phyloP scores from a whole-genome alignment of 2,888 invertebrate species.

The Hydrotaea diabolus region DNA sequence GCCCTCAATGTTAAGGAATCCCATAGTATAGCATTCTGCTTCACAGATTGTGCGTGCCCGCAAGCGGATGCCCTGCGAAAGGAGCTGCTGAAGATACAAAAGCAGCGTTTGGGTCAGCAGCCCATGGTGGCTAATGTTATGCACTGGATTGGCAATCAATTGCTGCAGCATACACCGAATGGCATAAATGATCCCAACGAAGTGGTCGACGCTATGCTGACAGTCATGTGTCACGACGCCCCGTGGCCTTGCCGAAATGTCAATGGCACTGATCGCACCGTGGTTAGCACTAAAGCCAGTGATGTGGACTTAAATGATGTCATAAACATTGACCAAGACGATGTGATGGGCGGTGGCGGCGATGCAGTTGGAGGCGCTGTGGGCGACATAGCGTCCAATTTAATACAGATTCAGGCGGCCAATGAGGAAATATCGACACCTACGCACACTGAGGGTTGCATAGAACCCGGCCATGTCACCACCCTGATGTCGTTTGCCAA shows the following conservation, averaged over 20 bases:
- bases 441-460: constrained; percentile 81
- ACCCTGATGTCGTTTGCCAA: constrained; percentile 91
- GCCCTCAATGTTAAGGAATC: constrained; percentile 87
- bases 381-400: constrained; percentile 56
- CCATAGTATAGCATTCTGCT: constrained; percentile 92
- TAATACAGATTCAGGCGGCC: constrained; percentile 48
- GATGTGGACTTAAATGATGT: constrained; percentile 79
- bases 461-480: constrained; percentile 87
- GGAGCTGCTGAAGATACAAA: constrained; percentile 82
- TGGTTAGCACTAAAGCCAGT: constrained; percentile 65
- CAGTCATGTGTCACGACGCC: constrained; percentile 91
- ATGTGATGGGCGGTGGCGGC: constrained; percentile 75
- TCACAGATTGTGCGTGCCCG: constrained; percentile 90
- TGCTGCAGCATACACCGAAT: constrained; percentile 85
- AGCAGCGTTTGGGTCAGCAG: constrained; percentile 86
- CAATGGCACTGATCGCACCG: constrained; percentile 56
- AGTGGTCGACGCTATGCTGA: constrained; percentile 88
- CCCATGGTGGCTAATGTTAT: constrained; percentile 87
- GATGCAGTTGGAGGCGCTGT: constrained; percentile 50
- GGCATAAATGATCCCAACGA: constrained; percentile 84
- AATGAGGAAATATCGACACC: constrained; percentile 25
- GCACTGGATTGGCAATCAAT: constrained; percentile 84
- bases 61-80: constrained; percentile 82
- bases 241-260: constrained; percentile 86
- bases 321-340: constrained; percentile 81